Evolutionary conservation across 2,797 vertebrate species (phyloP), one percentile per base, ranked within the genome.

Genomic region (Ctenopoma kingsleyae): DNA sequence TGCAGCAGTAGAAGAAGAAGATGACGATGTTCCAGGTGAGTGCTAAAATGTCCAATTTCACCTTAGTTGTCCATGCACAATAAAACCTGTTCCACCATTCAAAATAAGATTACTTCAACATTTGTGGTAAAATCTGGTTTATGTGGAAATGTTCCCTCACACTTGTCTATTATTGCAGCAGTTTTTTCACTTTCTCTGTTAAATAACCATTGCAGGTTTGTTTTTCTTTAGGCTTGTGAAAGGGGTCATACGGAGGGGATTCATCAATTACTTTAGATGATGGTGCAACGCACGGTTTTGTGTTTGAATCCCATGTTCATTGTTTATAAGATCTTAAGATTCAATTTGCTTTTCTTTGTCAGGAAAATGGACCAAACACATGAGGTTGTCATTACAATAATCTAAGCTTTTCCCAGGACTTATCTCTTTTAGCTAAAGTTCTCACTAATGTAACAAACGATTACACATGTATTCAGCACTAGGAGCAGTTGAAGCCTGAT

Each of bases 21-120:
- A 99, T 41, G 98, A 99, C 22, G 98, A 99, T 69, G 98, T 99
- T 94, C 98, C 98, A 95, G 98, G 98, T 99, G 90, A 93, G 92
- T 58, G 22, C 15, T 30, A 19, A 11, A 41, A 36, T 4, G 4
- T 25, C 3, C 22, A 0, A 5, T 51, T 19, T 61, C 41, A 12
- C 15, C 8, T 40, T 43, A 50, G 2, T 27, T 3, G 25, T 53
- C 11, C n/a, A 2, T 25, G 13, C 32, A 16, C 55, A 30, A 8
- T 11, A 25, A n/a, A 5, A 4, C 25, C 46, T 32, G 48, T 27
- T 30, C 4, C 9, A 16, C 8, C 48, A 8, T 32, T 67, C 5
- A 19, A 43, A 60, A 35, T 35, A 7, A 32, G 1, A 36, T 20
- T 16, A 17, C 19, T 9, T 74, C 2, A 20, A 10, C 6, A 22